Evolutionary conservation across 2,113 vertebrate genomes (phyloP), one percentile per base, ranked within the genome.

Genomic region (Siniperca chuatsi): DNA sequence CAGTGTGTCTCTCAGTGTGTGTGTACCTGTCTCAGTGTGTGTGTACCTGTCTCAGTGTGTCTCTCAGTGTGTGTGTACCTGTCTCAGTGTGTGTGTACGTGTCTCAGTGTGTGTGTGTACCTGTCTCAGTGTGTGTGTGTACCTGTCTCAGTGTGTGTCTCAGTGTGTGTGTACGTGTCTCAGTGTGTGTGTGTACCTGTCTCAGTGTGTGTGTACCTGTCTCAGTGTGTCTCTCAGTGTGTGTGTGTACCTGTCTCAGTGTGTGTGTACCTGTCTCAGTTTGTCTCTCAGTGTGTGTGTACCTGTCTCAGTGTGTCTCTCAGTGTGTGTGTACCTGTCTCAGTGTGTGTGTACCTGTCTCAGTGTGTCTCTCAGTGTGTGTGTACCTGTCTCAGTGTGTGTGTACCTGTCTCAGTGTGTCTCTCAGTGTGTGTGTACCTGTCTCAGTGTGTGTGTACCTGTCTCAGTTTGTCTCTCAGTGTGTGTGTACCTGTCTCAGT

Each of bases 131-230:
- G 48, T 15, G 23, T 29, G n/a, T 15, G n/a, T 15, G 9, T 61
- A 60, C 11, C 62, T 82, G 57, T 71, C 12, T 50, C 16, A 25
- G 48, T 21, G n/a, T n/a, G n/a, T n/a, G n/a, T n/a, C n/a, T 79
- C 11, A 16, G 48, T 15, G 23, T 29, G n/a, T 15, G n/a, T 15
- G 9, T 61, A 60, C 11, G 55, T 82, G 57, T 71, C 12, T 50
- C 16, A 25, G 48, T 21, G n/a, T n/a, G n/a, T n/a, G n/a, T n/a
- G n/a, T n/a, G n/a, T n/a, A n/a, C n/a, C n/a, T n/a, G n/a, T n/a
- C n/a, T 79, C 11, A 16, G 48, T 15, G 23, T 29, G n/a, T 15
- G n/a, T 15, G 9, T 61, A 60, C 11, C 62, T 82, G 57, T 71
- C 12, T 50, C 16, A 25, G 48, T 21, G n/a, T n/a, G n/a, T n/a